A percentile compares a stretch with the other conserved stretches of the same genome.
These are phyloP conservation scores for Luperina nickerlii DNA, from an alignment of 2,888 invertebrate genomes.

Conservation along the genomic window DNA sequence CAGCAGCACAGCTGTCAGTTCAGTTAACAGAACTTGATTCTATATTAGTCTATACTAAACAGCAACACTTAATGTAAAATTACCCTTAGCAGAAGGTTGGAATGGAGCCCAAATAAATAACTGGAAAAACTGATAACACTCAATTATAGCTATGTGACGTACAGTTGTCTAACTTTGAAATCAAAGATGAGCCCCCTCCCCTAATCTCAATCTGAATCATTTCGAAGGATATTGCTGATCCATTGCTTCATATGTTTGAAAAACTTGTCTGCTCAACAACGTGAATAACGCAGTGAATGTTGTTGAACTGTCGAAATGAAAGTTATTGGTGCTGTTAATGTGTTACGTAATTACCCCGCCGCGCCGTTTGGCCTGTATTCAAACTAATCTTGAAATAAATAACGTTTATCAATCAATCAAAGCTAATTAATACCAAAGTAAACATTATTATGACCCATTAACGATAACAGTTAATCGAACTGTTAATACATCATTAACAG, in stretches of 20 bases:
- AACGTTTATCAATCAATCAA: constrained; percentile 17
- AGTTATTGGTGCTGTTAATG: no score
- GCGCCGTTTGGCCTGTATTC: not conserved
- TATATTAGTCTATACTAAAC: not conserved
- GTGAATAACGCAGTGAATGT: no score
- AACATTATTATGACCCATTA: constrained; percentile 14
- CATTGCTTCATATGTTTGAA: no score
- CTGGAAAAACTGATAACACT: not conserved
- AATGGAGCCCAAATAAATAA: not conserved
- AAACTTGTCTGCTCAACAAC: no score
- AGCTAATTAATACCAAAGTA: constrained; percentile 30
- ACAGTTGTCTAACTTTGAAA: not conserved
- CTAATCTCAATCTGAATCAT: no score
- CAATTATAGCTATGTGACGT: not conserved
- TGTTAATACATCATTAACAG: constrained; percentile 3
- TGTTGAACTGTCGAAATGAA: no score
- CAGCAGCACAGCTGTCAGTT: not conserved
- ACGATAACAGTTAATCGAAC: constrained; percentile 12
- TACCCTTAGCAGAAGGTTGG: not conserved
- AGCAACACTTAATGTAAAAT: not conserved
- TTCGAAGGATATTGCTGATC: no score
- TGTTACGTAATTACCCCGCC: no score
- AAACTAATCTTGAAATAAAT: constrained; percentile 1
- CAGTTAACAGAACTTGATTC: no score
- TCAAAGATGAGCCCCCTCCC: not conserved